Evolutionary conservation across 2,797 vertebrate species (phyloP).

Genomic region (Pagetopsis macropterus): DNA sequence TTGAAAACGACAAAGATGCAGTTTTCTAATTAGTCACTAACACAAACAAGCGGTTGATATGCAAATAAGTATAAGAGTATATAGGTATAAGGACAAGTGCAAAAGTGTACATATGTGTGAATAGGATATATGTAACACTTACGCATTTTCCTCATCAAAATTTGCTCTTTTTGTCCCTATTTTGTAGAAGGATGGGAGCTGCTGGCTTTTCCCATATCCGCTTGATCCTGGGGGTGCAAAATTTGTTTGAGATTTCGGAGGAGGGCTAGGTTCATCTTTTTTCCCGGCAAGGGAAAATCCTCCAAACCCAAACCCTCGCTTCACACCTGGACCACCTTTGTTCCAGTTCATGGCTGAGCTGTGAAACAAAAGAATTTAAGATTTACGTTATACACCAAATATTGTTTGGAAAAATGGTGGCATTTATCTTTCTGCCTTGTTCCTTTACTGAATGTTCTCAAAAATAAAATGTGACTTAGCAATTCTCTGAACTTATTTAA

Average conservation of each 20-base stretch:
- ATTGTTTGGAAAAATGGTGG: neutral
- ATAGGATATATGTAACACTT: constrained; percentile 68
- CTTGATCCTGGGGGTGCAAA: constrained; percentile 85
- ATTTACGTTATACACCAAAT: neutral
- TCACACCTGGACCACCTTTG: constrained; percentile 94
- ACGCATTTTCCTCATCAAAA: constrained; percentile 99
- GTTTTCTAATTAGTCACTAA: neutral
- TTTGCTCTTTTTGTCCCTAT: constrained; percentile 97
- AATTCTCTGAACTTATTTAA: neutral
- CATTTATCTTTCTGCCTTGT: neutral
- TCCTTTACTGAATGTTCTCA: neutral
- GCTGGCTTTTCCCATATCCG: constrained; percentile 89
- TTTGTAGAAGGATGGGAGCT: constrained; percentile 98
- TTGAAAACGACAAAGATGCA: constrained; percentile 8
- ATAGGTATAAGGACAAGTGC: no score
- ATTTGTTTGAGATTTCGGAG: constrained; percentile 87
- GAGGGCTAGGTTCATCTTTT: constrained; percentile 91
- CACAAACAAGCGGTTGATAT: neutral
- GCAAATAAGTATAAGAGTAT: neutral
- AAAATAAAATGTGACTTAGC: neutral
- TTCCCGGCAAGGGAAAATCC: constrained; percentile 92
- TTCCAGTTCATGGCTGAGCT: constrained; percentile 94
- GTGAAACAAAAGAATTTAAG: constrained; percentile 21
- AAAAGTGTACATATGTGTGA: no score
- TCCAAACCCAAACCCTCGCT: constrained; percentile 98